Evolutionary conservation across 2,888 invertebrate species (phyloP).

Genomic region (Ectemnius lituratus): DNA sequence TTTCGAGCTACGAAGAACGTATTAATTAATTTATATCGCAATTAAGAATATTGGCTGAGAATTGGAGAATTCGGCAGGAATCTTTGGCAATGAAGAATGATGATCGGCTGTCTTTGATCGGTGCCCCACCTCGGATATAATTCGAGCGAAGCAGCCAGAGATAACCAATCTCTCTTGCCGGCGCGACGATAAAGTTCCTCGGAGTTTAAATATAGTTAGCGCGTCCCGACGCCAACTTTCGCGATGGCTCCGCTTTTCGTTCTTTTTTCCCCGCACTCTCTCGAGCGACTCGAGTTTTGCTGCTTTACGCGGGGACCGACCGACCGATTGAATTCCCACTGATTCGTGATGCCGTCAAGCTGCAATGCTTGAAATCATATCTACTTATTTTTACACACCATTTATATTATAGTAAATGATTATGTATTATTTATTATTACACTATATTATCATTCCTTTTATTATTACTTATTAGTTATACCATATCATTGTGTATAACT

Average conservation of each 20-base stretch:
- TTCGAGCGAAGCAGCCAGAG: conserved; percentile 11
- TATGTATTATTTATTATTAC: too few relatives aligned
- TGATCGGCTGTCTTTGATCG: conserved; percentile 10
- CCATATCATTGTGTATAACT: too few relatives aligned
- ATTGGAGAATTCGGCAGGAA: neutral
- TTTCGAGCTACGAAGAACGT: too few relatives aligned
- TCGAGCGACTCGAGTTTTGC: neutral
- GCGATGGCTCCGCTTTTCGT: neutral
- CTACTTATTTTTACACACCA: too few relatives aligned
- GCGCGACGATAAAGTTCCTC: conserved; percentile 16
- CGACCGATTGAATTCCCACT: neutral
- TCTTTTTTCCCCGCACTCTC: conserved; percentile 1
- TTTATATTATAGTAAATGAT: too few relatives aligned
- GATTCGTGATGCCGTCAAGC: too few relatives aligned
- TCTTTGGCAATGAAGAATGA: neutral
- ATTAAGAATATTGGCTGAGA: neutral
- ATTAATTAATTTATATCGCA: neutral
- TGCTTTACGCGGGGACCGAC: neutral
- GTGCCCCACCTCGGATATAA: conserved; percentile 6
- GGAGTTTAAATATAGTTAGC: conserved; percentile 20
- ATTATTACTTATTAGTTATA: too few relatives aligned
- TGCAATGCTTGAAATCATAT: too few relatives aligned
- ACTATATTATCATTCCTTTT: too few relatives aligned
- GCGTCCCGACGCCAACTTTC: neutral
- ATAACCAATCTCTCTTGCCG: conserved; percentile 24